These are phyloP conservation scores for Cochlearius cochlearius DNA, from an alignment of 2,113 vertebrate genomes.

Conservation along the genomic window DNA sequence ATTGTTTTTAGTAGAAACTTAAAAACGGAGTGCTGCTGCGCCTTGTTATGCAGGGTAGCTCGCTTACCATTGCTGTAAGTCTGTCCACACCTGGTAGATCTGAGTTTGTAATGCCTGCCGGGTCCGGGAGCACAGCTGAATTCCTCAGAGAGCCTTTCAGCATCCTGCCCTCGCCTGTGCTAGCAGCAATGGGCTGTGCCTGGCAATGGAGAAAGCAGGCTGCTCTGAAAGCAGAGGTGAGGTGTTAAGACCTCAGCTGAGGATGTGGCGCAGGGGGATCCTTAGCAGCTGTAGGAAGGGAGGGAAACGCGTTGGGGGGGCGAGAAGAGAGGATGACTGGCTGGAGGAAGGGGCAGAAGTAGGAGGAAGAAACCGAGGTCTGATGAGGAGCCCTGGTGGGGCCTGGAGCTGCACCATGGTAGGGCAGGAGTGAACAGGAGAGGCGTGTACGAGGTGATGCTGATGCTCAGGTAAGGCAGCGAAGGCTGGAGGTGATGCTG, in stretches of 20 bases:
- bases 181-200: neutral
- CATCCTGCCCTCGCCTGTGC: fast-evolving
- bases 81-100: neutral
- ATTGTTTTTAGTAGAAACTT: neutral
- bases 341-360: neutral
- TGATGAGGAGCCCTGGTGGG: neutral
- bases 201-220: neutral
- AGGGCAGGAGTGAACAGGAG: neutral
- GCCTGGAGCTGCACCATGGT: neutral
- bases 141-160: neutral
- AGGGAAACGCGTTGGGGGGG: neutral
- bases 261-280: neutral
- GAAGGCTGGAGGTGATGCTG: neutral
- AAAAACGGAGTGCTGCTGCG: neutral
- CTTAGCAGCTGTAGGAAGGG: neutral
- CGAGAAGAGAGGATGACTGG: neutral
- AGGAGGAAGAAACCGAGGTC: neutral
- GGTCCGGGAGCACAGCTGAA: fast-evolving
- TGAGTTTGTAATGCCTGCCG: fast-evolving
- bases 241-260: neutral
- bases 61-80: neutral
- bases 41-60: fast-evolving
- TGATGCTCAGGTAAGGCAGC: neutral
- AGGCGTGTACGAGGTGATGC: neutral
- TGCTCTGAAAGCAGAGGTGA: neutral